A percentile compares a stretch with the other conserved stretches of the same genome.
Evolutionary conservation across 2,113 vertebrate genomes (phyloP).

Genomic region (Rhodinocichla rosea): DNA sequence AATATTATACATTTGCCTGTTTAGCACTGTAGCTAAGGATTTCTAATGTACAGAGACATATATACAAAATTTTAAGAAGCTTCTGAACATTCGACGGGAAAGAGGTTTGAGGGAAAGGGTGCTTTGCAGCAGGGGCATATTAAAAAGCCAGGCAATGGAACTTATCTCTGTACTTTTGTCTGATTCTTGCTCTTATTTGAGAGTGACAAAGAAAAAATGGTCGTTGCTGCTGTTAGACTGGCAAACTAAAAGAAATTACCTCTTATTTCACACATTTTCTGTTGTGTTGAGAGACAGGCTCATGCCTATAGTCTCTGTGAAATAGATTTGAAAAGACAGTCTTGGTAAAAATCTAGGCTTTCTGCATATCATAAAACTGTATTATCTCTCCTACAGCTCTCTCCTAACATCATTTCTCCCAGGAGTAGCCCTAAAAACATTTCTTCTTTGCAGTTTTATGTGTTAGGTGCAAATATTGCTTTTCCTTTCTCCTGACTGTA

Average conservation of each 20-base stretch:
- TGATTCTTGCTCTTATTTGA: not conserved
- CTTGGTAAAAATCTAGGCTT: not conserved
- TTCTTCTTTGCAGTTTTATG: not conserved
- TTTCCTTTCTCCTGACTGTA: not conserved
- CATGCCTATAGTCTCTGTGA: not conserved
- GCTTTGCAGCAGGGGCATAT: not conserved
- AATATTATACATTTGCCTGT: not conserved
- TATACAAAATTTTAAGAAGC: not conserved
- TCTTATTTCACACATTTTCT: not conserved
- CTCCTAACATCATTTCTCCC: not conserved
- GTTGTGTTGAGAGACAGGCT: not conserved
- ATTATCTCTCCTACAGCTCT: not conserved
- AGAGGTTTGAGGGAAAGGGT: not conserved
- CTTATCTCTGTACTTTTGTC: not conserved
- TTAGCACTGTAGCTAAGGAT: not conserved
- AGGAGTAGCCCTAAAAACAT: not conserved
- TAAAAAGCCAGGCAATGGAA: not conserved
- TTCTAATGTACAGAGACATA: not conserved
- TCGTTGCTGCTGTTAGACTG: not conserved
- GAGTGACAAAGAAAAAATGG: not conserved
- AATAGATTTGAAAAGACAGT: not conserved
- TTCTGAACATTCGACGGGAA: not conserved
- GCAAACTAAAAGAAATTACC: not conserved
- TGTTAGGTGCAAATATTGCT: not conserved
- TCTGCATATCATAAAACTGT: not conserved